Conservation (phyloP, 1,140 invertebrate genomes). For the Ips typographus region DNA sequence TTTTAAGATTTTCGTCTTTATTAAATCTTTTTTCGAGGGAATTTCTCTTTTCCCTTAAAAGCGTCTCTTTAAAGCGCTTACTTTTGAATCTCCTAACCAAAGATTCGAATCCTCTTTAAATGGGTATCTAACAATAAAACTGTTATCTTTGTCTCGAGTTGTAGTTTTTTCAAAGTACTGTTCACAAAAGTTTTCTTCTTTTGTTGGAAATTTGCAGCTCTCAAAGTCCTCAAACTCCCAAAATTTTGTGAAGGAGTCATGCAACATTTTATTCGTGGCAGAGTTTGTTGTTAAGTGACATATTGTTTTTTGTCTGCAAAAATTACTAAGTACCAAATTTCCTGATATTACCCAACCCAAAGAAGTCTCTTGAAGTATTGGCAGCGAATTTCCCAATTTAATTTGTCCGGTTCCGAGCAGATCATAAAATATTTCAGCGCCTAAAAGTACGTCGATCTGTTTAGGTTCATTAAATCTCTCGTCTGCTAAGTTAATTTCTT, state of each 20-base stretch:
- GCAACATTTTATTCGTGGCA: too few relatives aligned
- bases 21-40: too few relatives aligned
- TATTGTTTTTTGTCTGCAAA: too few relatives aligned
- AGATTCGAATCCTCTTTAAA: neutral
- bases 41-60: too few relatives aligned
- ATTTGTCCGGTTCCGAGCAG: slow-evolving; percentile 43
- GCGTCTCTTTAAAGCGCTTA: too few relatives aligned
- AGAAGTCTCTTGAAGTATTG: slow-evolving; percentile 44
- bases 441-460: slow-evolving; percentile 16
- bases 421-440: neutral
- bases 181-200: slow-evolving; percentile 2
- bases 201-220: slow-evolving; percentile 40
- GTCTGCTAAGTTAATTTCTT: slow-evolving; percentile 45
- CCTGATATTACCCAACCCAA: slow-evolving; percentile 13
- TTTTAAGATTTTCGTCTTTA: too few relatives aligned
- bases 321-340: too few relatives aligned
- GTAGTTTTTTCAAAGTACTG: neutral
- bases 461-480: slow-evolving; percentile 37
- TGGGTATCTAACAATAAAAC: neutral
- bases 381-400: slow-evolving; percentile 35
- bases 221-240: too few relatives aligned
- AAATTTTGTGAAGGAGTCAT: too few relatives aligned
- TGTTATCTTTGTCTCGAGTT: neutral
- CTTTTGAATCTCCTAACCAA: too few relatives aligned
- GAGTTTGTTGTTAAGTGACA: too few relatives aligned